Percentiles rank a stretch among this genome's conserved stretches.
These are phyloP conservation scores for Drosophila sulfurigaster DNA, from an alignment of 1,140 invertebrate genomes.

Conservation along the genomic window DNA sequence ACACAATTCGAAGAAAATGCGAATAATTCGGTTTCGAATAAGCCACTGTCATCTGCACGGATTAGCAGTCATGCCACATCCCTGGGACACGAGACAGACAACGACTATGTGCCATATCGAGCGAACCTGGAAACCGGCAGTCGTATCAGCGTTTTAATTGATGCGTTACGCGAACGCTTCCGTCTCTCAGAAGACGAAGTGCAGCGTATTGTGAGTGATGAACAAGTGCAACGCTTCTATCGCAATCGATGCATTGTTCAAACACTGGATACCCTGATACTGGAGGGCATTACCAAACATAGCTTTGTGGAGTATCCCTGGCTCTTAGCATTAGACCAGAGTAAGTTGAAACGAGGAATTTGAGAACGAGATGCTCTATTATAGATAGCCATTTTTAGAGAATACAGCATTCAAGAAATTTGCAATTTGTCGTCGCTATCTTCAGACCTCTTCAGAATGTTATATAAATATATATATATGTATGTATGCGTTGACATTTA, in stretches of 20 bases:
- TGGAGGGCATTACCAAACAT: conserved; percentile 62
- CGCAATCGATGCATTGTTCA: conserved; percentile 36
- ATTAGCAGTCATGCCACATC: conserved; percentile 24
- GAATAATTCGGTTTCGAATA: conserved; percentile 13
- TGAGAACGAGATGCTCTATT: too few species aligned
- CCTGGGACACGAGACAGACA: conserved; percentile 48
- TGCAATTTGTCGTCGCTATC: too few species aligned
- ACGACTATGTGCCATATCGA: conserved; percentile 68
- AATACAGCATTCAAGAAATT: too few species aligned
- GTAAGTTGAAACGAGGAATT: conserved; percentile 40
- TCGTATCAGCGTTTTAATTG: conserved; percentile 27
- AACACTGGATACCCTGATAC: conserved; percentile 54
- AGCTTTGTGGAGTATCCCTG: conserved; percentile 79
- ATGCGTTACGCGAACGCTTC: conserved; percentile 57
- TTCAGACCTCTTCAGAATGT: too few species aligned
- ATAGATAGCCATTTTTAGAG: too few species aligned
- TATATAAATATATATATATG: too few species aligned
- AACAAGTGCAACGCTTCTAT: conserved; percentile 61
- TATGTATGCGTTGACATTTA: too few species aligned
- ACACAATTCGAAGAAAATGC: conserved; percentile 56
- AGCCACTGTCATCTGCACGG: conserved; percentile 17
- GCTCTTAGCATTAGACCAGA: conserved; percentile 64
- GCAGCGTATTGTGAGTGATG: conserved; percentile 59
- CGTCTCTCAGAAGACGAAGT: conserved; percentile 53
- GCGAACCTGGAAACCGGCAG: conserved; percentile 51